Conservation (phyloP, 1,140 invertebrate species). For the Microplitis demolitor region DNA sequence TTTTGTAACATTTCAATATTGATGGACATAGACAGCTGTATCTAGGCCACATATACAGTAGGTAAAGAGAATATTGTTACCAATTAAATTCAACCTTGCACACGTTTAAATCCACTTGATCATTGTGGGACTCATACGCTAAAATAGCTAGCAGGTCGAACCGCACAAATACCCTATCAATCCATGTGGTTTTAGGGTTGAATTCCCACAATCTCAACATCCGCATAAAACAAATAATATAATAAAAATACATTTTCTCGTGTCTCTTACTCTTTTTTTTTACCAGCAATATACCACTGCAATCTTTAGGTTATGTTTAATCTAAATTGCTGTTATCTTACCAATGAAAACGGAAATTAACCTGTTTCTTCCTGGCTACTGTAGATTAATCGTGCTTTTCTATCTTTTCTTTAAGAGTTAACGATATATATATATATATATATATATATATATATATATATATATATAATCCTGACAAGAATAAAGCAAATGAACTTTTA, state of each 20-base stretch:
- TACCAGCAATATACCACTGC: background rate
- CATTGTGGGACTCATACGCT: constrained; percentile 16
- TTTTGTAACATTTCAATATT: too few species aligned
- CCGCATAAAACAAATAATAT: background rate
- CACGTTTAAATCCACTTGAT: constrained; percentile 4
- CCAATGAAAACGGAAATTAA: constrained; percentile 14
- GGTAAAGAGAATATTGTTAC: background rate
- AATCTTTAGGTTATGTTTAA: background rate
- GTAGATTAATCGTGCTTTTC: background rate
- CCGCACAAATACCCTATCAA: constrained; percentile 1
- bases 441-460: too few species aligned
- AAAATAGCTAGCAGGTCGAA: background rate
- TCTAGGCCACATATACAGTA: too few species aligned
- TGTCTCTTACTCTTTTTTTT: background rate
- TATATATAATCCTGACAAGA: background rate
- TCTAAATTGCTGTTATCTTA: constrained; percentile 8
- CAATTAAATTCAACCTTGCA: constrained; percentile 27
- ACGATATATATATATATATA: too few species aligned
- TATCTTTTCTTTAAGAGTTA: background rate
- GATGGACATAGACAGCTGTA: too few species aligned
- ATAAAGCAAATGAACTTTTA: background rate
- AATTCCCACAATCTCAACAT: background rate
- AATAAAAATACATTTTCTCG: background rate
- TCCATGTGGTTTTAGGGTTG: constrained; percentile 8
- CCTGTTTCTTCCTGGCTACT: background rate